Conservation (phyloP, 2,797 vertebrate species). For the Clarias platycephalus region DNA sequence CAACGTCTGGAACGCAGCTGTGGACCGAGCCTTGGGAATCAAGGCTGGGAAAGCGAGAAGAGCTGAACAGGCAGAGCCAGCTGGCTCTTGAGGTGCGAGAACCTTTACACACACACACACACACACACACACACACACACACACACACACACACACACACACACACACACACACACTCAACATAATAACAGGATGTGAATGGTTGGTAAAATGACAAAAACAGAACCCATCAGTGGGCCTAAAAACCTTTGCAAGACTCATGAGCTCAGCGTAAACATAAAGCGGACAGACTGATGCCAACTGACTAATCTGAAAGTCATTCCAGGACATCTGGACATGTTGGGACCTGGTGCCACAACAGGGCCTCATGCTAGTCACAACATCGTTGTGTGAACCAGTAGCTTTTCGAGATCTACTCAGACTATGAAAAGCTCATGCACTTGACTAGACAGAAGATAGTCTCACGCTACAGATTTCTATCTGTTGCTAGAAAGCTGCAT, state of each 20-base stretch:
- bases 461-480: not conserved
- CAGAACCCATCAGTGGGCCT: not conserved
- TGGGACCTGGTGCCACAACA: slow-evolving; percentile 31
- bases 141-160: slow-evolving; percentile 21
- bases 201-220: slow-evolving; percentile 20
- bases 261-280: not conserved
- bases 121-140: slow-evolving; percentile 14
- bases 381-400: slow-evolving; percentile 29
- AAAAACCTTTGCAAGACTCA: not conserved
- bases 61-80: slow-evolving; percentile 43
- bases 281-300: slow-evolving; percentile 17
- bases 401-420: slow-evolving; percentile 16
- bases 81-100: slow-evolving; percentile 37
- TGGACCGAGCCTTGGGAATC: slow-evolving; percentile 30
- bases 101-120: slow-evolving; percentile 8
- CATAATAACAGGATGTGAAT: slow-evolving; percentile 11
- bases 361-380: slow-evolving; percentile 24
- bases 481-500: not conserved
- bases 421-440: not conserved
- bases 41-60: slow-evolving; percentile 47
- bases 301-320: slow-evolving; percentile 5
- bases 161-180: not conserved
- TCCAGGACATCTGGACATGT: slow-evolving; percentile 40
- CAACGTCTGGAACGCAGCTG: slow-evolving; percentile 50
- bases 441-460: not conserved